These are phyloP conservation scores for Alouatta palliata DNA, from an alignment of 2,113 vertebrate genomes.

Conservation along the genomic window DNA sequence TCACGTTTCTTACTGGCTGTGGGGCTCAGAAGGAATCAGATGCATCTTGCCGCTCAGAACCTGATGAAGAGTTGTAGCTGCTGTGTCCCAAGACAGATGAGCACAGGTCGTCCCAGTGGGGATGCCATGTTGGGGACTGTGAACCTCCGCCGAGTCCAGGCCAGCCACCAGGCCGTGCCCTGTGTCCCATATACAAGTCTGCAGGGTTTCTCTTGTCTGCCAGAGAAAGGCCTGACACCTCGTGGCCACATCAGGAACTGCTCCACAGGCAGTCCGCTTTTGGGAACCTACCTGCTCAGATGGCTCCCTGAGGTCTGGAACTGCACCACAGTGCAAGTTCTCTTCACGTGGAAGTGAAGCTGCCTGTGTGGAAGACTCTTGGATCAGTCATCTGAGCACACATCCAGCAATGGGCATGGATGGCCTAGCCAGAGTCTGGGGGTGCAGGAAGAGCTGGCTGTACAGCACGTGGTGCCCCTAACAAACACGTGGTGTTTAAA, in stretches of 20 bases:
- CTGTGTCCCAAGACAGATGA: background rate
- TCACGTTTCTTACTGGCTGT: background rate
- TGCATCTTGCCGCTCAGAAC: background rate
- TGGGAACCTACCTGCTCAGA: background rate
- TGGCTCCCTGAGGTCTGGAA: background rate
- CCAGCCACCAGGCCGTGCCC: background rate
- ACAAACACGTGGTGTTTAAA: background rate
- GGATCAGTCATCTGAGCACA: background rate
- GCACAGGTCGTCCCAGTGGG: fast-evolving
- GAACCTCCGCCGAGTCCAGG: too few relatives aligned
- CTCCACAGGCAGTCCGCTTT: background rate
- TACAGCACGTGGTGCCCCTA: background rate
- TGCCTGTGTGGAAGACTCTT: background rate
- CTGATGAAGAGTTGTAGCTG: background rate
- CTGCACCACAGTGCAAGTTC: too few relatives aligned
- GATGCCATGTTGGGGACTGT: background rate
- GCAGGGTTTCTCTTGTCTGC: background rate
- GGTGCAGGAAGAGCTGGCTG: background rate
- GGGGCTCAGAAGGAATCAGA: background rate
- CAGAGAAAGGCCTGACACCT: background rate
- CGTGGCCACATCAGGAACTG: background rate
- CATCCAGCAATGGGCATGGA: background rate
- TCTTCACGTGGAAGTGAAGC: background rate
- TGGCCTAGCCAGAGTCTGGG: background rate
- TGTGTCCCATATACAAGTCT: fast-evolving